Percentiles rank a stretch among this genome's conserved stretches.
phyloP scores from a whole-genome alignment of 2,888 invertebrate genomes.

The Eugnorisma glareosa region DNA sequence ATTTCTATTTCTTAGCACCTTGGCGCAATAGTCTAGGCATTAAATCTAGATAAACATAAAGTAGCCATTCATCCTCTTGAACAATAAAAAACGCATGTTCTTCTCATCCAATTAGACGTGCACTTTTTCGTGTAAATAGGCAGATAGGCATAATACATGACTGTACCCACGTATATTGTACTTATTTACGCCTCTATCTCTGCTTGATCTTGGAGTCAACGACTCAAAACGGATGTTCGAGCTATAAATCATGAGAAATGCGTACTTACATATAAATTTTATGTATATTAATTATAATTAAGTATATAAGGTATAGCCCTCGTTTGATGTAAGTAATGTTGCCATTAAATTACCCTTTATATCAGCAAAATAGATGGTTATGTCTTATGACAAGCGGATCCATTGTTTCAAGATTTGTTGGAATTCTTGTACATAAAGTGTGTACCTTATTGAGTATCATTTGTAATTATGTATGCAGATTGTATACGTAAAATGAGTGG shows the following conservation, averaged over 20 bases:
- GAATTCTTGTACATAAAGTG: not conserved
- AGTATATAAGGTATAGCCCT: constrained; percentile 56
- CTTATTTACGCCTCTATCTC: constrained; percentile 58
- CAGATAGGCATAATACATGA: constrained; percentile 50
- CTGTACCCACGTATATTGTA: constrained; percentile 54
- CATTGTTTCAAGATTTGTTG: constrained; percentile 37
- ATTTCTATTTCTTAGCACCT: constrained; percentile 36
- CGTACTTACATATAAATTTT: constrained; percentile 46
- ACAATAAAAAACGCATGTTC: constrained; percentile 56
- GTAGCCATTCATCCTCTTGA: constrained; percentile 35
- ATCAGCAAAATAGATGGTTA: constrained; percentile 15
- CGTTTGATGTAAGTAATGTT: constrained; percentile 61
- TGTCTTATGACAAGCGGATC: constrained; percentile 30
- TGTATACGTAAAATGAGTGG: not conserved
- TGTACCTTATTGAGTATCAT: constrained; percentile 14
- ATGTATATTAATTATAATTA: constrained; percentile 62
- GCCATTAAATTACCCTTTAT: constrained; percentile 47
- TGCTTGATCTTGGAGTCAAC: constrained; percentile 62
- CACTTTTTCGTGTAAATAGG: constrained; percentile 47
- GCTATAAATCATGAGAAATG: constrained; percentile 65
- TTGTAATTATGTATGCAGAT: constrained; percentile 28
- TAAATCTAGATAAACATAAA: constrained; percentile 46
- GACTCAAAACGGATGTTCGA: constrained; percentile 63
- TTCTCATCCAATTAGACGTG: constrained; percentile 65
- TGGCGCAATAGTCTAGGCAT: constrained; percentile 33